These are phyloP conservation scores for Drosophila yakuba DNA, from an alignment of 1,140 invertebrate species.

Conservation along the genomic window DNA sequence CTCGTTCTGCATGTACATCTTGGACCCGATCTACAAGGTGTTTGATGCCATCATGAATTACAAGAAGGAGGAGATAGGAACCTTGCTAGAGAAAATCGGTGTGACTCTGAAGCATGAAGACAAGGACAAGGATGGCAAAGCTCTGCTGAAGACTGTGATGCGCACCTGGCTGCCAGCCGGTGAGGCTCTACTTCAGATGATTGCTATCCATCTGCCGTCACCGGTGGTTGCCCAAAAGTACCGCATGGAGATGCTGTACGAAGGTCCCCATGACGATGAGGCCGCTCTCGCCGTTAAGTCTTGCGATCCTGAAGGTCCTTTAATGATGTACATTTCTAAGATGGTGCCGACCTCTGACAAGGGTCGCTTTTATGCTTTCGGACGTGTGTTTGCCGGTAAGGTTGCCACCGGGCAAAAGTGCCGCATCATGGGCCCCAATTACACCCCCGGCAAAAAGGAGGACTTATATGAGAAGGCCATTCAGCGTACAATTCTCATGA, in stretches of 20 bases:
- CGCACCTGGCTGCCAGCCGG: conserved; percentile 99
- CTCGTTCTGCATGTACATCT: conserved; percentile 99
- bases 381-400: conserved; percentile 99
- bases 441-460: conserved; percentile 98
- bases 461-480: conserved; percentile 99
- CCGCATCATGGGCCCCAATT: conserved; percentile 99
- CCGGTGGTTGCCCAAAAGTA: conserved; percentile 99
- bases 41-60: conserved; percentile 99
- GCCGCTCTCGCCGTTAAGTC: conserved; percentile 95
- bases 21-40: conserved; percentile 99
- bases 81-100: conserved; percentile 94
- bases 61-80: conserved; percentile 97
- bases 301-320: conserved; percentile 97
- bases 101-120: conserved; percentile 97
- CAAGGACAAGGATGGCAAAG: conserved; percentile 97
- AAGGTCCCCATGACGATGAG: conserved; percentile 98
- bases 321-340: conserved; percentile 99
- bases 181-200: conserved; percentile 99
- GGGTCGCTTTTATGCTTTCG: conserved; percentile 99
- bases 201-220: conserved; percentile 99
- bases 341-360: conserved; percentile 99
- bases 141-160: conserved; percentile 97
- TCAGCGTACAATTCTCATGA: conserved; percentile 99
- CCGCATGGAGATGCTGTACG: conserved; percentile 99
- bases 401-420: conserved; percentile 97